phyloP scores from a whole-genome alignment of 2,113 vertebrate genomes.

The Telmatochromis bifrenatus region DNA sequence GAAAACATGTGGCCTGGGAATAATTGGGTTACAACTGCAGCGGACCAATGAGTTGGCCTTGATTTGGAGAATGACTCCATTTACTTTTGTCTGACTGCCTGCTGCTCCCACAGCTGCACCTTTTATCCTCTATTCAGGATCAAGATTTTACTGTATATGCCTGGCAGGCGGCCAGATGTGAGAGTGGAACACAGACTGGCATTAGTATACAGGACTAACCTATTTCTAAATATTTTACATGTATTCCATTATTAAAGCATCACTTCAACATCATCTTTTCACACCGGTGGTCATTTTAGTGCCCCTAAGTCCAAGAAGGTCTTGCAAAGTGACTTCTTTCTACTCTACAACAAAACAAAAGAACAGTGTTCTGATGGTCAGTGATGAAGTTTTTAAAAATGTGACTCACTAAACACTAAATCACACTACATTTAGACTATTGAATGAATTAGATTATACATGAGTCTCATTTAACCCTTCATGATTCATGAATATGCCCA shows the following conservation, averaged over 20 bases:
- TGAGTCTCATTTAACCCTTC: neutral
- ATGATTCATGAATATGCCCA: neutral
- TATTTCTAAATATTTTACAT: neutral
- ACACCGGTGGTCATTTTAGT: neutral
- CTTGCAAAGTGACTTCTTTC: neutral
- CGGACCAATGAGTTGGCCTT: slow-evolving; percentile 35
- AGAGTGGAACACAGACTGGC: neutral
- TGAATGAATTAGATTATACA: neutral
- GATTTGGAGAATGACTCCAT: slow-evolving; percentile 47
- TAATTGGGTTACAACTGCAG: slow-evolving; percentile 49
- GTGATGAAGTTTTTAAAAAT: neutral
- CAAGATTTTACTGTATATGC: slow-evolving; percentile 12
- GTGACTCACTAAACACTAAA: neutral
- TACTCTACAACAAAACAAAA: neutral
- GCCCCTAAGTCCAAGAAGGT: neutral
- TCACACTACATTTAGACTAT: neutral
- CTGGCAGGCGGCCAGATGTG: slow-evolving; percentile 28
- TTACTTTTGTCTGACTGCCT: slow-evolving; percentile 41
- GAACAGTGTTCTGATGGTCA: neutral
- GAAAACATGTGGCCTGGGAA: slow-evolving; percentile 54
- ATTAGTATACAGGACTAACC: neutral
- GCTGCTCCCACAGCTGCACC: slow-evolving; percentile 38
- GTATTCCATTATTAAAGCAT: neutral
- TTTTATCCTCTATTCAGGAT: slow-evolving; percentile 29
- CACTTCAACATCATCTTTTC: neutral